Base-by-base conservation (phyloP, 2,797 vertebrate genomes). In the Gobionotothen gibberifrons region DNA sequence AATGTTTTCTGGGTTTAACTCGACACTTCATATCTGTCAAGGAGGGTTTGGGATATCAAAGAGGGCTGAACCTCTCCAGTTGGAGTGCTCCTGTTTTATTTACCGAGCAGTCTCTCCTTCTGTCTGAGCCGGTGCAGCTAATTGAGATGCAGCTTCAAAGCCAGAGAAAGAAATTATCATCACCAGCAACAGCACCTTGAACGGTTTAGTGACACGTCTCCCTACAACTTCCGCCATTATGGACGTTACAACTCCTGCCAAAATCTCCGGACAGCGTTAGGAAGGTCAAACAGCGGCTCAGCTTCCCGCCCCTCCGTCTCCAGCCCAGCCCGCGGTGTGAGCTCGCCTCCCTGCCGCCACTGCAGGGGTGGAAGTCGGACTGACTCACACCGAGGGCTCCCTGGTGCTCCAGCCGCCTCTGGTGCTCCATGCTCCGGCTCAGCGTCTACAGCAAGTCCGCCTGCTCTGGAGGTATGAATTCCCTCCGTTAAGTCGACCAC, bases 281-380 rank as follows among this genome's bases (percentile, higher is more conserved):
- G 55, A 61, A 56, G 67, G 69, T 59, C 69, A 68, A 59, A 47
- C 59, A 29, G 56, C 62, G 1, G 36, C 46, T 59, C 10, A 12
- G 46, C 21, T 9, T 11, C 40, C 26, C 42, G 13, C 9, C 26
- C 55, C 9, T 42, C 63, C 2, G 59, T 9, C 53, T 64, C 55
- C 26, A 3, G 19, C 40, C 26, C 70, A 69, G 65, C 54, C 63
- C 63, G 52, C 77, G 59, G 57, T 12, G 0, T 26, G 44, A 36
- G 48, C 60, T 36, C 60, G 39, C 21, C 5, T 56, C 44, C n/a
- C 32, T 42, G 36, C 64, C 63, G 70, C 76, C 68, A 17, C 68
- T 39, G 72, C 67, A 69, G 81, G 16, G 68, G 42, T 62, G 80
- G 66, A 67, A 58, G 58, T 60, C 49, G 76, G 73, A 53, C 64